Base-by-base conservation (phyloP, 2,797 vertebrate genomes). In the Tarsius wallacei region DNA sequence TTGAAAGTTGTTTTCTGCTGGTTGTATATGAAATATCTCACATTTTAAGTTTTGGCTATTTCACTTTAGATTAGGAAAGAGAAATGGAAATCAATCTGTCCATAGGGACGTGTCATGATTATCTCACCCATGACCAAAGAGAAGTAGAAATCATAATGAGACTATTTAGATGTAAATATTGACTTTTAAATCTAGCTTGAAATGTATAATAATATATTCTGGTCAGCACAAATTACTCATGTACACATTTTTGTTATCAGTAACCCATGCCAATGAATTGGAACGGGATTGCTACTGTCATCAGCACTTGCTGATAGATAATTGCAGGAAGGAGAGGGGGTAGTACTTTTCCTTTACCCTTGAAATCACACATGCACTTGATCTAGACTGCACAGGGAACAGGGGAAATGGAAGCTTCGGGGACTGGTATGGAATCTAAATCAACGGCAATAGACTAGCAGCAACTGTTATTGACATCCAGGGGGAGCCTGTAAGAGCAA, bases 11-110 rank as follows among this genome's bases (percentile, higher is more conserved):
- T n/a, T 91, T 86, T 89, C 63, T 63, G 21, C 26, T 95, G 1
- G 7, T 28, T 82, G 3, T 70, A n/a, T 51, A 36, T 63, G 26
- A 88, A 64, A 76, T 94, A 14, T 33, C 16, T 61, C 24, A 89
- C 22, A 26, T 47, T 84, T 84, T 91, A 63, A 77, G 51, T 76
- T 93, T 95, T 86, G 59, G 9, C 26, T 22, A 12, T 85, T 77
- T 78, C 36, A 76, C 16, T 82, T 89, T n/a, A 64, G n/a, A 70
- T 64, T 1, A 85, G 24, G 19, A 86, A 88, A 86, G 24, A 42
- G 83, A 94, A 85, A 53, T 12, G 63, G 33, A 24, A 57, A 93
- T 83, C 57, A 78, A 22, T 70, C 47, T 88, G 16, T 12, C 93
- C 16, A 61, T 53, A 57, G 22, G 24, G 21, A 85, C 31, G 57